Evolutionary conservation across 2,797 vertebrate genomes (phyloP), one percentile per base, ranked within the genome.

Genomic region (Rhodeus uyekii): DNA sequence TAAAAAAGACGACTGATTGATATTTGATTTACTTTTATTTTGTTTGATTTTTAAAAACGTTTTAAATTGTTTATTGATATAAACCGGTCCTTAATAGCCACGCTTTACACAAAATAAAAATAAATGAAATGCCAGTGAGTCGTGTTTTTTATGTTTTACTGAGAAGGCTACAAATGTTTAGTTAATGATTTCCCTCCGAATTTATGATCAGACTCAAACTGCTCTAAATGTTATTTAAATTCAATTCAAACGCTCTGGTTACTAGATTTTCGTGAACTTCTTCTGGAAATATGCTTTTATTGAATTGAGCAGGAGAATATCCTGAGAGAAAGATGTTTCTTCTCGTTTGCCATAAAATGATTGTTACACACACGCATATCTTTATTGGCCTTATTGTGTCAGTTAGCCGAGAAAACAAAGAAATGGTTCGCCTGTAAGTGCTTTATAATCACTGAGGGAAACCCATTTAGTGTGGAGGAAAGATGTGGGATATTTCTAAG

Each of bases 301-400:
- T 27, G 38, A 76, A 69, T 53, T 68, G 64, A 80, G 63, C 61
- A 29, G 76, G 32, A 71, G 42, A 36, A 61, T 36, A 61, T 73
- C 58, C 39, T 16, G 42, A 81, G 68, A 76, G 38, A 22, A 73
- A 61, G 14, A 63, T 50, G 4, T 48, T 48, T 27, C 36, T 34
- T 36, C 22, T 42, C 29, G 27, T 69, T 9, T 73, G 68, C 55
- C 18, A 27, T 81, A 29, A 64, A 81, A 39, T 38, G 69, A 32
- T 74, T 81, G n/a, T 34, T 24, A 81, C 79, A 53, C 55, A 46
- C 78, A n/a, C 74, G 24, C 69, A 12, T 1, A 32, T 53, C 44
- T 81, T 74, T 65, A 76, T 76, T 82, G 80, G 36, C 80, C 80
- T 82, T 82, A 82, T 82, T 82, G 63, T 82, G 80, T 82, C 80